A percentile compares a stretch with the other conserved stretches of the same genome.
phyloP scores from a whole-genome alignment of 2,797 vertebrate genomes.

The Bradypodion ventrale region DNA sequence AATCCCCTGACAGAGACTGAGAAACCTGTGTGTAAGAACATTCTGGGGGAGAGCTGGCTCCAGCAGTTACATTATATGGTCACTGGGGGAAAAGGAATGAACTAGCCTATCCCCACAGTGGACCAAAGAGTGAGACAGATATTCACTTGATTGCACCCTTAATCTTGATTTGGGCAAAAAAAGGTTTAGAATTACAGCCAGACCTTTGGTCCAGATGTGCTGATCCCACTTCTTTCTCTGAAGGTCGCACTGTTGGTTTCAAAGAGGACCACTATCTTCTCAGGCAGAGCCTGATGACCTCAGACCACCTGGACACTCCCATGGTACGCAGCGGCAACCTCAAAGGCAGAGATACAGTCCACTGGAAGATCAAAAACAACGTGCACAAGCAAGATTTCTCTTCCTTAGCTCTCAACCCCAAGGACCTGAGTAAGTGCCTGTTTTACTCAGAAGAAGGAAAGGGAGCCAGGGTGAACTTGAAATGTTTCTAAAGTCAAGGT shows the following conservation, averaged over 20 bases:
- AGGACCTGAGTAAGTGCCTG: conserved; percentile 84
- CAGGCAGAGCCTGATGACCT: conserved; percentile 88
- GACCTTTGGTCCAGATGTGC: background rate
- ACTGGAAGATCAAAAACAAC: conserved; percentile 94
- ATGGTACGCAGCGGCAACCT: conserved; percentile 87
- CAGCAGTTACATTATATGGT: too few relatives aligned
- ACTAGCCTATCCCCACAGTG: too few relatives aligned
- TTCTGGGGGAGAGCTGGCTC: too few relatives aligned
- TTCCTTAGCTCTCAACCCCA: conserved; percentile 78
- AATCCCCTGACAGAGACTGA: too few relatives aligned
- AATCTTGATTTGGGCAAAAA: background rate
- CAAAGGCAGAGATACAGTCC: conserved; percentile 88
- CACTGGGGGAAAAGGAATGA: too few relatives aligned
- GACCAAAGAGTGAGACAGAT: too few relatives aligned
- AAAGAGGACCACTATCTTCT: conserved; percentile 95
- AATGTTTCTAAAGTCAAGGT: rapidly evolving
- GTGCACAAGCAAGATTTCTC: conserved; percentile 81
- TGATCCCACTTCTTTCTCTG: background rate
- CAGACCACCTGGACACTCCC: conserved; percentile 91
- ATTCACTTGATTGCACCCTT: too few relatives aligned
- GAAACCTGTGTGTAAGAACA: too few relatives aligned
- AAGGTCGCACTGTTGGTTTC: conserved; percentile 93
- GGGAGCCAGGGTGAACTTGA: background rate
- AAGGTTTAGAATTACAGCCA: background rate
- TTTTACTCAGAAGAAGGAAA: rapidly evolving